These are phyloP conservation scores for Phycodurus eques DNA, from an alignment of 2,113 vertebrate species.

Conservation along the genomic window DNA sequence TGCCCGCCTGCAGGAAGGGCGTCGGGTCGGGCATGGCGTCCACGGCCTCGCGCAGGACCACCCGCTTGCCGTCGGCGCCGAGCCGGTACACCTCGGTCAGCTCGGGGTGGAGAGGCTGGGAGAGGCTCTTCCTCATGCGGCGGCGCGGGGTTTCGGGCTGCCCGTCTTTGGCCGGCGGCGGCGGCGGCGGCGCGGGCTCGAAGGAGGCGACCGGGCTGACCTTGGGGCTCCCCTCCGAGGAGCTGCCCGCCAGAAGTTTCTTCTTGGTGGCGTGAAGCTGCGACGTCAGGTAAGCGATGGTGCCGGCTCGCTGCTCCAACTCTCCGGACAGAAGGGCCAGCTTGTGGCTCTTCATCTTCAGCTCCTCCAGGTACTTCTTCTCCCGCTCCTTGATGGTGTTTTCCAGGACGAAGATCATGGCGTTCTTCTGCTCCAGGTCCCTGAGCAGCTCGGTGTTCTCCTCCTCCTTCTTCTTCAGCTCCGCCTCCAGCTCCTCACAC, in stretches of 20 bases:
- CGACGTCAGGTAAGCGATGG: slow-evolving; percentile 91
- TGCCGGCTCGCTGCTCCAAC: slow-evolving; percentile 93
- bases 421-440: slow-evolving; percentile 92
- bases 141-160: slow-evolving; percentile 80
- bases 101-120: slow-evolving; percentile 90
- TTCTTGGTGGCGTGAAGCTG: slow-evolving; percentile 94
- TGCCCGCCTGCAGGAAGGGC: slow-evolving; percentile 84
- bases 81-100: slow-evolving; percentile 90
- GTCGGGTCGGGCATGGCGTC: slow-evolving; percentile 97
- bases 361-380: slow-evolving; percentile 93
- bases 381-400: slow-evolving; percentile 91
- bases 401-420: slow-evolving; percentile 89
- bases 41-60: slow-evolving; percentile 83
- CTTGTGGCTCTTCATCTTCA: slow-evolving; percentile 95
- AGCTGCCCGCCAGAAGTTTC: slow-evolving; percentile 81
- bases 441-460: slow-evolving; percentile 85
- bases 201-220: slow-evolving; percentile 80
- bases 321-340: slow-evolving; percentile 87
- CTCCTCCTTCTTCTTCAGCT: slow-evolving; percentile 85
- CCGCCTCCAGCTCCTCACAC: slow-evolving; percentile 89
- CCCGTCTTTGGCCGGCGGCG: slow-evolving; percentile 70
- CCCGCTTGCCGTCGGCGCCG: slow-evolving; percentile 82
- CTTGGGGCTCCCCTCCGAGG: slow-evolving; percentile 79
- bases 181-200: slow-evolving; percentile 76
- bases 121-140: slow-evolving; percentile 97